Conservation (phyloP, 2,113 vertebrate species). For the Larimichthys crocea region DNA sequence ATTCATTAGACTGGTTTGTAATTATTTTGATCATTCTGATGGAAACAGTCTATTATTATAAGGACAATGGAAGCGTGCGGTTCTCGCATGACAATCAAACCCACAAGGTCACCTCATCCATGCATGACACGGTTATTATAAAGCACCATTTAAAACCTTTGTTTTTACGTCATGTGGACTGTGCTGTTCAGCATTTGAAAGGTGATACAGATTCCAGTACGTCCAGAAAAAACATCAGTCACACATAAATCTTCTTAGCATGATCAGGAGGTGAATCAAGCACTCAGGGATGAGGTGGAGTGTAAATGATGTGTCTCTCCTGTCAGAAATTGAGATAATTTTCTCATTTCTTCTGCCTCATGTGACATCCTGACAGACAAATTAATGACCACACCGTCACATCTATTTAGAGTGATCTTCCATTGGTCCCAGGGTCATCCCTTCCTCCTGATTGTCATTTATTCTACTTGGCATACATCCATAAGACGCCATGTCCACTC, state of each 20-base stretch:
- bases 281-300: neutral
- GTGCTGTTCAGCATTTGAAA: too few relatives aligned
- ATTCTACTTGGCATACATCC: too few relatives aligned
- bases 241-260: conserved; percentile 5
- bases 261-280: conserved; percentile 28
- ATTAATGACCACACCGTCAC: neutral
- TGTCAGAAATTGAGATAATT: neutral
- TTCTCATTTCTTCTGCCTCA: conserved; percentile 6
- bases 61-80: neutral
- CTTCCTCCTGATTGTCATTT: too few relatives aligned
- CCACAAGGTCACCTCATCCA: neutral
- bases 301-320: neutral
- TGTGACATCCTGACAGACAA: neutral
- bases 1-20: conserved; percentile 12
- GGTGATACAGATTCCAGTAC: too few relatives aligned
- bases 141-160: neutral
- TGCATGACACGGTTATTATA: neutral
- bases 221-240: too few relatives aligned
- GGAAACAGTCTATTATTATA: neutral
- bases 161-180: neutral
- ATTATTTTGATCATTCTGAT: conserved; percentile 16
- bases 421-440: too few relatives aligned
- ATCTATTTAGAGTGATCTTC: too few relatives aligned
- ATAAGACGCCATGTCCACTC: too few relatives aligned
- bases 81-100: neutral